Base-by-base conservation (phyloP, 1,140 invertebrate genomes). In the Drosophila trapezifrons region DNA sequence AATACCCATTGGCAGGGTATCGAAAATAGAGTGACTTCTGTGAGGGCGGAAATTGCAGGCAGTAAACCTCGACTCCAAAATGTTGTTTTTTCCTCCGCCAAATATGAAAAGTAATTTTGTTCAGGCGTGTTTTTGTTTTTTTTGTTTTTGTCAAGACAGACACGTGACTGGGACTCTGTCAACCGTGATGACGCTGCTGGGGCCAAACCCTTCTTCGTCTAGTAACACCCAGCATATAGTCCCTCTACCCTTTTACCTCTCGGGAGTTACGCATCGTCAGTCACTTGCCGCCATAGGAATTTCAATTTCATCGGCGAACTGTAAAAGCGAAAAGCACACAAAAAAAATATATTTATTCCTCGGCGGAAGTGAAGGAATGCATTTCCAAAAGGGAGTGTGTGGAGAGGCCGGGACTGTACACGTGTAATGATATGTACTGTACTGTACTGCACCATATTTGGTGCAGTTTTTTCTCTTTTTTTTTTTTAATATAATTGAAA, bases 401-500 rank as follows among this genome's bases (percentile, higher is more conserved):
- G 37, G 63, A 22, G n/a, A n/a, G n/a, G 32, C 12, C 6, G 63
- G 12, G 18, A 59, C 80, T 56, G 37, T 56, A 67, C 55, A 42
- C 3, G n/a, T 18, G 32, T 54, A 37, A 54, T 54, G 51, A 22
- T 54, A 54, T 37, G 51, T 37, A 54, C 47, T 18, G 3, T 4
- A 25, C 47, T 35, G 49, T 32, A 35, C 27, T 7, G 17, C 32
- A 45, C 54, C 54, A 67, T 62, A 38, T 15, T 49, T 55, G 52
- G 51, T 67, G 71, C 64, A 72, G 32, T 73, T 74, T 72, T 40
- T 20, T 46, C n/a, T 45, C 54, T 64, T 35, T 40, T 22, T 40
- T 17, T 37, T 40, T 51, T 43, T 46, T 71, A 65, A n/a, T n/a
- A n/a, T 66, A 87, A 87, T 87, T 87, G 84, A 87, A 87, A 89